Evolutionary conservation across 1,140 invertebrate species (phyloP).

Genomic region (Musca domestica): DNA sequence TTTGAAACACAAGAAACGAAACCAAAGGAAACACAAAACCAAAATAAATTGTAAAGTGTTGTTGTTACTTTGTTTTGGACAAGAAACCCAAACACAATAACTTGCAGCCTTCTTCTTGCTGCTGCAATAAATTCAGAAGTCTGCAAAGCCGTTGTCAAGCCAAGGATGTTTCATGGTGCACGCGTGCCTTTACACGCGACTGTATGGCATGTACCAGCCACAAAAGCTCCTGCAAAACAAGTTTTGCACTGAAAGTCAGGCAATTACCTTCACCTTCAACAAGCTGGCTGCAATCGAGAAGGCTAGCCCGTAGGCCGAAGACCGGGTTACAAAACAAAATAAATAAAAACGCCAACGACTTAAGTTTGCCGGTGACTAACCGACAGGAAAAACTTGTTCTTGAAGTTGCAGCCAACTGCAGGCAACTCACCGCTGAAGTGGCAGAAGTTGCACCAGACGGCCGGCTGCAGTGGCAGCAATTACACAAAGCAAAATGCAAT

Average conservation of each 20-base stretch:
- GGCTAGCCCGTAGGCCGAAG: too few relatives aligned
- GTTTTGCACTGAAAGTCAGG: conserved; percentile 8
- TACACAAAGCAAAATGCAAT: too few relatives aligned
- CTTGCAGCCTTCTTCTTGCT: too few relatives aligned
- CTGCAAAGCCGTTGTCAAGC: background rate
- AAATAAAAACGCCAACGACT: background rate
- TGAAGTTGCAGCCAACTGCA: background rate
- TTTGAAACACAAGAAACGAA: too few relatives aligned
- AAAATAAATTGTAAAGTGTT: too few relatives aligned
- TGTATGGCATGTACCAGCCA: background rate
- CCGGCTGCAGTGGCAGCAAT: background rate
- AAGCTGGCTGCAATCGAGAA: too few relatives aligned
- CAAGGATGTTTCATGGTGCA: conserved; percentile 10
- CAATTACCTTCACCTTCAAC: conserved; percentile 15
- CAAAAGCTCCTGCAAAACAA: conserved; percentile 1
- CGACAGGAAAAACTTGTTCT: conserved; percentile 21
- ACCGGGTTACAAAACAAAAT: too few relatives aligned
- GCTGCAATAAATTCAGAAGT: background rate
- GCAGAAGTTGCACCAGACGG: background rate
- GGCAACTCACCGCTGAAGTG: too few relatives aligned
- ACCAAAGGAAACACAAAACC: too few relatives aligned
- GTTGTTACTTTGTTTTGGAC: too few relatives aligned
- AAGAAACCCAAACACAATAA: too few relatives aligned
- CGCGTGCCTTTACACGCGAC: background rate
- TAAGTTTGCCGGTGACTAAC: background rate